A percentile compares a stretch with the other conserved stretches of the same genome.
phyloP scores from a whole-genome alignment of 1,140 invertebrate genomes.

The Papilio xuthus region DNA sequence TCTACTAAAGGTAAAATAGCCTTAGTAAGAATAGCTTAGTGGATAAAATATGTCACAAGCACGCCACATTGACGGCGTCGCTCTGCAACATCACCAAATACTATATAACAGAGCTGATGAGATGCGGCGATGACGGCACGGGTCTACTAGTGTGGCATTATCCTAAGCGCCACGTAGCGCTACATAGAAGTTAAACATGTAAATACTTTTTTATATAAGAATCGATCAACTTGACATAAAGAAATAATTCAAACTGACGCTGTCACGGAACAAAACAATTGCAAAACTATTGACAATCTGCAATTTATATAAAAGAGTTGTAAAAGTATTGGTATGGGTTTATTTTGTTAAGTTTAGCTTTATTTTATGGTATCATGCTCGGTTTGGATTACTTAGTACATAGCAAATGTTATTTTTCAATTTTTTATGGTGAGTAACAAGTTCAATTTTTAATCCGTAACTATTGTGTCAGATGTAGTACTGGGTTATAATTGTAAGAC shows the following conservation, averaged over 20 bases:
- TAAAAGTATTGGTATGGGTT: slow-evolving; percentile 42
- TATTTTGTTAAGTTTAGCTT: slow-evolving; percentile 52
- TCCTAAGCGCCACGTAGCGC: background rate
- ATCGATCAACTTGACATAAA: slow-evolving; percentile 24
- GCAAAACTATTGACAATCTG: slow-evolving; percentile 29
- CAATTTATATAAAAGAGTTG: slow-evolving; percentile 32
- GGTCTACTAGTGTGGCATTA: no score
- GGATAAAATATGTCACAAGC: no score
- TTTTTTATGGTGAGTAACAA: slow-evolving; percentile 60
- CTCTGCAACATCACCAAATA: no score
- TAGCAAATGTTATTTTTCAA: slow-evolving; percentile 66
- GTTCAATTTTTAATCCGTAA: background rate
- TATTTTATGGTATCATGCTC: slow-evolving; percentile 60
- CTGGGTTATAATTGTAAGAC: background rate
- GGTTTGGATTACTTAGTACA: slow-evolving; percentile 51
- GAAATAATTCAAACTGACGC: slow-evolving; percentile 28
- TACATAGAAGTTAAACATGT: background rate
- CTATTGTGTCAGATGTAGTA: background rate
- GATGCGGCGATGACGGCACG: no score
- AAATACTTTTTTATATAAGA: slow-evolving; percentile 12
- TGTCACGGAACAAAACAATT: slow-evolving; percentile 36
- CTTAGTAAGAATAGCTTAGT: no score
- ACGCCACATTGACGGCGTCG: no score
- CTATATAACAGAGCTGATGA: no score
- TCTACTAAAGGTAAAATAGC: no score